Base-by-base conservation (phyloP, 2,113 vertebrate species). In the Leucosticte australis region DNA sequence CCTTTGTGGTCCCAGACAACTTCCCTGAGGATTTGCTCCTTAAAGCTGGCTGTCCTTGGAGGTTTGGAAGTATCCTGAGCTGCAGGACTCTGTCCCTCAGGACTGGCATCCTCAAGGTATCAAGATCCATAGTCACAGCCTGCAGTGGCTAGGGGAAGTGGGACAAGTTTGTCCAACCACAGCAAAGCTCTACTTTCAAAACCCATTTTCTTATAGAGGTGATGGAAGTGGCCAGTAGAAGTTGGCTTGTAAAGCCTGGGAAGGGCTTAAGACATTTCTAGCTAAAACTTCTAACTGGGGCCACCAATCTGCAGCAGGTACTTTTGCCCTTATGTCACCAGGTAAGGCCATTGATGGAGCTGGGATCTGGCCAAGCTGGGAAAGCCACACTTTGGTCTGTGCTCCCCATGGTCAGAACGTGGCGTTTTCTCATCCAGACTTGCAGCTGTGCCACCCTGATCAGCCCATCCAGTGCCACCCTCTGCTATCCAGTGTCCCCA, bases 391-490 rank as follows among this genome's bases (percentile, higher is more conserved):
- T 70, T 83, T 27, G 56, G 18, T 49, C 41, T 69, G 26, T 49
- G 71, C 31, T 49, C 22, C 22, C 15, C 30, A 4, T 0, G 1
- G 20, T 57, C 63, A 47, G 74, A 31, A 71, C 4, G 0, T 21
- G 74, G 37, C 0, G 0, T 28, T 90, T 47, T n/a, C 42, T 71
- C 16, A 15, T 11, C 41, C 44, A 23, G 41, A 35, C 6, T 4
- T 3, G 23, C 39, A 79, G 44, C 73, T 6, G 13, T 73, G 65
- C n/a, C 55, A 53, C n/a, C 42, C 44, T 4, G 9, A 44, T 87
- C 30, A 15, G 14, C 52, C 28, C 18, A 17, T 26, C 46, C 35
- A 26, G 39, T 60, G n/a, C 35, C 57, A 35, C 47, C 14, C 11
- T 53, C 49, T 35, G 55, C 65, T 64, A 10, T 17, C 24, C 15